Evolutionary conservation across 2,888 invertebrate genomes (phyloP).

Genomic region (Cancer borealis): DNA sequence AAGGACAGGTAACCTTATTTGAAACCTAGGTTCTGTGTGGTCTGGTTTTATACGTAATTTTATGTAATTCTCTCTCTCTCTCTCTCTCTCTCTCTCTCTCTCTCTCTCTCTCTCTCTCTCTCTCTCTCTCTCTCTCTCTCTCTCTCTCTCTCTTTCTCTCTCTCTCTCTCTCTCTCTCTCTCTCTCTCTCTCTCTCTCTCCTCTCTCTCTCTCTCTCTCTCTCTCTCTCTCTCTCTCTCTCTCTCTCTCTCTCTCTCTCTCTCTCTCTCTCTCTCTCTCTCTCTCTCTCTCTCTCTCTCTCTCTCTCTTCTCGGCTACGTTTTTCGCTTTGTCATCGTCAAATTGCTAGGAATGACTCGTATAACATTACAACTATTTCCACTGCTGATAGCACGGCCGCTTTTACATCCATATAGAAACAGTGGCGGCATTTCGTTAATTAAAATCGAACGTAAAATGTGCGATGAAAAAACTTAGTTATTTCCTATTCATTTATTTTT

Average conservation of each 20-base stretch:
- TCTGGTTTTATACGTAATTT: background rate
- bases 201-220: slow-evolving; percentile 7
- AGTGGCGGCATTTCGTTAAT: slow-evolving; percentile 13
- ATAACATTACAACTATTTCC: background rate
- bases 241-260: slow-evolving; percentile 47
- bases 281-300: background rate
- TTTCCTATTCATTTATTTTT: background rate
- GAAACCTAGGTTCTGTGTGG: no score
- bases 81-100: slow-evolving; percentile 4
- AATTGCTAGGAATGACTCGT: no score
- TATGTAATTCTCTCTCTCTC: background rate
- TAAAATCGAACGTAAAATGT: slow-evolving; percentile 5
- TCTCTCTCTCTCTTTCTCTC: slow-evolving; percentile 9
- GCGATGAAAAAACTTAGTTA: background rate
- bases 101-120: background rate
- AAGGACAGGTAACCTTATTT: no score
- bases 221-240: slow-evolving; percentile 49
- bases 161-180: background rate
- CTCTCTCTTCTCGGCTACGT: background rate
- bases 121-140: slow-evolving; percentile 12
- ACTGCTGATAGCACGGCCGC: background rate
- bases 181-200: background rate
- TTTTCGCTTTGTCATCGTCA: background rate
- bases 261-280: slow-evolving; percentile 52
- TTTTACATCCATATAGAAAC: background rate